Conservation (phyloP, 2,797 vertebrate species). For the Poecilia gillii region DNA sequence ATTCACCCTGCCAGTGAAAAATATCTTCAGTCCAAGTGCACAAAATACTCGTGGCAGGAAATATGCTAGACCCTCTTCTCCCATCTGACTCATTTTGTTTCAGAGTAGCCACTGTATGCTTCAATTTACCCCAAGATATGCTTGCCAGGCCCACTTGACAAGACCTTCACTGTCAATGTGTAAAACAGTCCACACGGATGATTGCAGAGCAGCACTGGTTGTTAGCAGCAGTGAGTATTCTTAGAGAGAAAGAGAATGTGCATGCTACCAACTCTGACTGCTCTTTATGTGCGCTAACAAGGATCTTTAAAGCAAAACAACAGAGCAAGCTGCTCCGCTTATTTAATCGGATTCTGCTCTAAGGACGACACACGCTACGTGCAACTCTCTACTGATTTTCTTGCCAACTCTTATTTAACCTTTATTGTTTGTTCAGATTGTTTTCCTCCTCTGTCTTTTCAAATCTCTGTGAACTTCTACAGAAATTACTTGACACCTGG, state of each 20-base stretch:
- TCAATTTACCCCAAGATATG: slow-evolving; percentile 68
- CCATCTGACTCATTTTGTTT: slow-evolving; percentile 75
- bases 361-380: slow-evolving; percentile 21
- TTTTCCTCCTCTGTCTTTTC: slow-evolving; percentile 8
- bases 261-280: slow-evolving; percentile 24
- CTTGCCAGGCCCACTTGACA: slow-evolving; percentile 64
- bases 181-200: slow-evolving; percentile 68
- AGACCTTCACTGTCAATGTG: slow-evolving; percentile 62
- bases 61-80: slow-evolving; percentile 62
- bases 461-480: slow-evolving; percentile 3
- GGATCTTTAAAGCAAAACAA: slow-evolving; percentile 24
- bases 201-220: slow-evolving; percentile 63
- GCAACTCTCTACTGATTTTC: slow-evolving; percentile 27
- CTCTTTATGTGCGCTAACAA: slow-evolving; percentile 36
- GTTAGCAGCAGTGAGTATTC: slow-evolving; percentile 40
- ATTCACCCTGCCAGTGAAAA: slow-evolving; percentile 72
- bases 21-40: slow-evolving; percentile 72
- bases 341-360: slow-evolving; percentile 44
- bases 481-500: neutral
- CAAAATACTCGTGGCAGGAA: slow-evolving; percentile 70
- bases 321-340: slow-evolving; percentile 29
- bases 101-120: slow-evolving; percentile 68
- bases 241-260: slow-evolving; percentile 46
- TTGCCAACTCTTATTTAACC: slow-evolving; percentile 13
- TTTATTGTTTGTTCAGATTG: slow-evolving; percentile 21